Evolutionary conservation across 2,888 invertebrate genomes (phyloP), one percentile per base, ranked within the genome.

Genomic region (Helicoverpa assulta): DNA sequence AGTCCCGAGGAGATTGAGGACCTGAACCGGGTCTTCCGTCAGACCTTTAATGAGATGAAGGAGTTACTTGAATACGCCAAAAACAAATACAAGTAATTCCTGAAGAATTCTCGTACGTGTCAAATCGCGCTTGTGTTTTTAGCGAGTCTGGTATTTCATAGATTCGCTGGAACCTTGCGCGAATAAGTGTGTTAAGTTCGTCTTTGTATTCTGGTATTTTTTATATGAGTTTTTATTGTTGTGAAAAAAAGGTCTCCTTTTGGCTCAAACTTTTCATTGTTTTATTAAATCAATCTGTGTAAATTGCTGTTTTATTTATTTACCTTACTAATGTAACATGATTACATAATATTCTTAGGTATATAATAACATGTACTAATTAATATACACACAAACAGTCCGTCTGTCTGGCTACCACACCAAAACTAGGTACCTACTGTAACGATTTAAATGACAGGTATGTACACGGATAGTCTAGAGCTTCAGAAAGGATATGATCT

Each of bases 271-370:
- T 47, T 47, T n/a, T 47, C 16, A n/a, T 47, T 47, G n/a, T 47
- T 47, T 47, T n/a, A 47, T 47, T 47, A 47, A 47, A 47, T n/a
- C n/a, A 6, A n/a, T 47, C 47, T 47, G 47, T 47, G 47, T n/a
- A 47, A 5, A 43, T 47, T 5, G 47, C n/a, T n/a, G 47, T 47
- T 47, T 47, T 47, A 47, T 47, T 26, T 2, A 26, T 4, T n/a
- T n/a, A n/a, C 26, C 26, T 26, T 3, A 26, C 26, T 26, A 4
- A 26, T 26, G 4, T 26, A 26, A 3, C 26, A 26, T 26, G 4
- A 26, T 26, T 26, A 26, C 4, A 26, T 2, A 26, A 26, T 3
- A 26, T 26, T 26, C 26, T 1, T n/a, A n/a, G n/a, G n/a, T 26
- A 26, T 26, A 26, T 26, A 26, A 26, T 26, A 26, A 26, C 26